Conservation (phyloP, 2,113 vertebrate species). For the Microtus pennsylvanicus region DNA sequence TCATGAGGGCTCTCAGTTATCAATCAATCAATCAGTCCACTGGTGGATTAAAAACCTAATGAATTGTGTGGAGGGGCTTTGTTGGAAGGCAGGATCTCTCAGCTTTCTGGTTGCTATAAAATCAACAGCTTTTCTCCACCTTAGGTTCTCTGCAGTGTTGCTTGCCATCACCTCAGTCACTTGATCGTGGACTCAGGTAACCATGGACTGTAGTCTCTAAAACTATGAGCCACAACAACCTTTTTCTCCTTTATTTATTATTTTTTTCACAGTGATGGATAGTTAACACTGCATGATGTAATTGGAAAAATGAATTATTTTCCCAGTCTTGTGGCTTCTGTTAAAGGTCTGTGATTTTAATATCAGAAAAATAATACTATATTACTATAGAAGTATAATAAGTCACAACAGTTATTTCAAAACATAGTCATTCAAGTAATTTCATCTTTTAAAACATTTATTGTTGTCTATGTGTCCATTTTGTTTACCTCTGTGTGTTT, state of each 20-base stretch:
- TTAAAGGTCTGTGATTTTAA: constrained; percentile 42
- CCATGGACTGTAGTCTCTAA: neutral
- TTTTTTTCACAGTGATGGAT: neutral
- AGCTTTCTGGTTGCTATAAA: neutral
- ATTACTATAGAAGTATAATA: constrained; percentile 25
- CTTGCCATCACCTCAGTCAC: neutral
- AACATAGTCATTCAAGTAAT: constrained; percentile 8
- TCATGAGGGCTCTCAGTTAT: neutral
- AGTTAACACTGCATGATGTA: neutral
- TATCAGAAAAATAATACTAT: constrained; percentile 13
- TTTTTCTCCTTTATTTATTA: neutral
- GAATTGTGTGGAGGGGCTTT: neutral
- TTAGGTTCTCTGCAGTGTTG: neutral
- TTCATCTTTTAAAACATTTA: neutral
- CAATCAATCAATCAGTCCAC: neutral
- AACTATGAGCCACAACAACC: neutral
- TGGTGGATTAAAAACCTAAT: neutral
- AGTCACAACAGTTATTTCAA: constrained; percentile 30
- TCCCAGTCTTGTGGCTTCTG: neutral
- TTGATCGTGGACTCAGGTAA: neutral
- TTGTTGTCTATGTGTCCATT: neutral
- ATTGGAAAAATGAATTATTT: constrained; percentile 54
- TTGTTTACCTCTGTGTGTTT: neutral
- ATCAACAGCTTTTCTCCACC: neutral
- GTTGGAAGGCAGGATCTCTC: neutral